A percentile compares a stretch with the other conserved stretches of the same genome.
phyloP scores from a whole-genome alignment of 2,797 vertebrate genomes.

The Melanotaenia maccullochi region DNA sequence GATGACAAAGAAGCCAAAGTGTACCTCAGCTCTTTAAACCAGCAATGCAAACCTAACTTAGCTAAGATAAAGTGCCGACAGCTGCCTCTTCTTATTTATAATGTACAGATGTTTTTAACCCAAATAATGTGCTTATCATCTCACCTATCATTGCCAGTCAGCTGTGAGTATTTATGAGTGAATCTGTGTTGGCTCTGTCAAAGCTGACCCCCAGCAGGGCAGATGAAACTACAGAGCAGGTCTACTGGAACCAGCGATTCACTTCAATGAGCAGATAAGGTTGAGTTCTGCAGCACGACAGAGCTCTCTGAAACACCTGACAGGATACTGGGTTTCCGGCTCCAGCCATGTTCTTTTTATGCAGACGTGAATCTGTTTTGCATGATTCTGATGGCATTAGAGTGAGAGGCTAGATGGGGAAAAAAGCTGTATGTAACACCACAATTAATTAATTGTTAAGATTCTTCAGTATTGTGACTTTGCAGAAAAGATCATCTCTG shows the following conservation, averaged over 20 bases:
- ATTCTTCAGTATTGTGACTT: no score
- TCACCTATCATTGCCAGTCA: background rate
- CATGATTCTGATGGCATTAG: background rate
- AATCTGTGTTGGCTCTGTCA: conserved; percentile 27
- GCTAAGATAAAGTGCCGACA: background rate
- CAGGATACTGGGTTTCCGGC: conserved; percentile 42
- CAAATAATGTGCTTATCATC: conserved; percentile 21
- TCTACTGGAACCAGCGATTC: conserved; percentile 56
- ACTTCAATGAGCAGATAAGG: conserved; percentile 56
- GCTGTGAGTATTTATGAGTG: conserved; percentile 37
- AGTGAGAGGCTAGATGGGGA: no score
- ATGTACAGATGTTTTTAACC: background rate
- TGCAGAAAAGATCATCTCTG: no score
- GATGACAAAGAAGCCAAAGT: background rate
- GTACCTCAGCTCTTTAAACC: background rate
- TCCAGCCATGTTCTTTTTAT: background rate
- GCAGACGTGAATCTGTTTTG: background rate
- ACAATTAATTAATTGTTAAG: no score
- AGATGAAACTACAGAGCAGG: conserved; percentile 51
- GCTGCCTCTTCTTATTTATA: conserved; percentile 8
- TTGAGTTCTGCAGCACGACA: conserved; percentile 30
- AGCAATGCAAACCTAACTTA: background rate
- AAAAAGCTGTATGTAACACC: background rate
- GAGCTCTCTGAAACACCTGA: conserved; percentile 56
- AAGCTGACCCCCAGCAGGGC: conserved; percentile 22